Base-by-base conservation (phyloP, 2,888 invertebrate species). In the Aricia artaxerxes region DNA sequence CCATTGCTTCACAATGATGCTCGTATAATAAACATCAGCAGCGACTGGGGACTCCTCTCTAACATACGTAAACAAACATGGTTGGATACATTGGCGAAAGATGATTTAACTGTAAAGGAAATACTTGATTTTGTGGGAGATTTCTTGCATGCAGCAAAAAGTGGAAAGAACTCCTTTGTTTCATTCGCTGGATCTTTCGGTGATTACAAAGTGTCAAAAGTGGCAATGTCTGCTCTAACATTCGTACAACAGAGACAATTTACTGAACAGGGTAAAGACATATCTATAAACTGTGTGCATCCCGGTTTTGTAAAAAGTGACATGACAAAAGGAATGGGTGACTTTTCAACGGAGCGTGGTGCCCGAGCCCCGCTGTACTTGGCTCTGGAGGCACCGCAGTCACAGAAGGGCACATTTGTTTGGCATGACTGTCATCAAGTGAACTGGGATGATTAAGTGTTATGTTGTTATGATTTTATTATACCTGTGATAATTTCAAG, bases 21-120 rank as follows among this genome's bases (percentile, higher is more conserved):
- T 13, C 95, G 97, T 82, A 96, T 98, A 76, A 97, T 97, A n/a
- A 97, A 97, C 87, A 89, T 98, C 1, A 97, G 97, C 78, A 96
- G 96, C 87, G 93, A 94, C 84, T 94, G 92, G 88, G 96, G 96
- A n/a, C 88, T 94, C 80, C 85, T 94, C 79, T 93, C 94, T 4
- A 94, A 94, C 83, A 91, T 94, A 81, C 89, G 90, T 80, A 93
- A 92, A 87, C 94, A 94, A 82, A 82, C 87, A 79, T 94, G 94
- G 94, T 86, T 94, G 77, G 93, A 94, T 81, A 90, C 88, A 7
- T 85, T 94, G 81, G 86, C 87, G 57, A 93, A 92, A 84, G 93
- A 94, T 78, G 88, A 94, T 84, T 88, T 96, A 40, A 95, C 94
- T 7, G 90, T 93, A 79, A 91, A 93, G 79, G 92, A 95, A 82